phyloP scores from a whole-genome alignment of 2,888 invertebrate species.

The Adelphocoris suturalis region DNA sequence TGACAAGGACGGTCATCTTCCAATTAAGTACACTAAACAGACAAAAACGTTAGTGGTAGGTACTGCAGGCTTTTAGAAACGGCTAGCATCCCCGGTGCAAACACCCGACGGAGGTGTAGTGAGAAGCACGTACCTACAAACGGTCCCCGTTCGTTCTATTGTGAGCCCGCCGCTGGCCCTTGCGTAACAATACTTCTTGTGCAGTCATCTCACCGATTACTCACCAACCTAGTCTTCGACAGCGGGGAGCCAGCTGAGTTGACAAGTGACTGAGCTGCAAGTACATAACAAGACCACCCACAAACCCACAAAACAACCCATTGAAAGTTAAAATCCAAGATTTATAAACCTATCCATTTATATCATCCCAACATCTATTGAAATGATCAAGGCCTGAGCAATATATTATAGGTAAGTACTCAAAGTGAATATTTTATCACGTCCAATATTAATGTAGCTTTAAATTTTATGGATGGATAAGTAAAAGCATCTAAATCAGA shows the following conservation, averaged over 20 bases:
- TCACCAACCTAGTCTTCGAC: neutral
- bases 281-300: slow-evolving; percentile 26
- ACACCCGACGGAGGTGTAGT: neutral
- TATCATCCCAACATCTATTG: too few relatives aligned
- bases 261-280: neutral
- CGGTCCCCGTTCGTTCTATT: neutral
- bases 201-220: slow-evolving; percentile 32
- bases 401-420: too few relatives aligned
- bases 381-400: too few relatives aligned
- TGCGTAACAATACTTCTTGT: slow-evolving; percentile 32
- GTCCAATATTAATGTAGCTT: too few relatives aligned
- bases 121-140: slow-evolving; percentile 5
- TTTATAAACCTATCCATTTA: neutral
- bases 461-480: too few relatives aligned
- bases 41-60: too few relatives aligned
- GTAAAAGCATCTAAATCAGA: too few relatives aligned
- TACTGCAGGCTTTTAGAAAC: neutral
- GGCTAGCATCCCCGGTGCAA: neutral
- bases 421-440: too few relatives aligned
- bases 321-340: neutral
- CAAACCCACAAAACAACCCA: neutral
- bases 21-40: too few relatives aligned
- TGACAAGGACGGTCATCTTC: too few relatives aligned
- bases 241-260: neutral
- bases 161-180: neutral